Conservation (phyloP, 2,113 vertebrate species). For the Madoqua kirkii region DNA sequence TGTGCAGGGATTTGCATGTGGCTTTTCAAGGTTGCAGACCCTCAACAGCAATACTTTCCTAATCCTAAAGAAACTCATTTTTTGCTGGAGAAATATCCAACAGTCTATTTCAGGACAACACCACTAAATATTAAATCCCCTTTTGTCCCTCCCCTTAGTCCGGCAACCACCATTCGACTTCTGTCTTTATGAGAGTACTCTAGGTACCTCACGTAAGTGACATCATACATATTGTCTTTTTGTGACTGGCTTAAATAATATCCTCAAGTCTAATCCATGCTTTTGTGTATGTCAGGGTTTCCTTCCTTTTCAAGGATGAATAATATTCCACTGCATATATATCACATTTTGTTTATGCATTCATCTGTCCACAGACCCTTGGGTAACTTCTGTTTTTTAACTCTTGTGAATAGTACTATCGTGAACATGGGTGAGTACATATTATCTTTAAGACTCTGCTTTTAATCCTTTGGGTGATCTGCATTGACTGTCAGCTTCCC, state of each 20-base stretch:
- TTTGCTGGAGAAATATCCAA: background rate
- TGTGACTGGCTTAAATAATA: background rate
- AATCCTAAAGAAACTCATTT: background rate
- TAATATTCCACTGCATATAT: background rate
- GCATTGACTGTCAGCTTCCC: background rate
- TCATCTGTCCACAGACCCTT: background rate
- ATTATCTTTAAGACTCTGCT: background rate
- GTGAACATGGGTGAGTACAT: background rate
- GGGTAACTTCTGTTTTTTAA: background rate
- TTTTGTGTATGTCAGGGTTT: background rate
- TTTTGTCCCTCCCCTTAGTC: accelerated
- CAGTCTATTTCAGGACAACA: background rate
- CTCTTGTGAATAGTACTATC: background rate
- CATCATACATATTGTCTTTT: background rate
- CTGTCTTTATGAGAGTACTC: background rate
- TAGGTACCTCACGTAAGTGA: background rate
- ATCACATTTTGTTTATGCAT: background rate
- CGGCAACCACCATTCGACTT: background rate
- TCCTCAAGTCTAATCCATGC: background rate
- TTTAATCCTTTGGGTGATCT: background rate
- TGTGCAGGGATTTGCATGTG: background rate
- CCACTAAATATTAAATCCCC: too few relatives aligned
- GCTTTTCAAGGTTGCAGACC: background rate
- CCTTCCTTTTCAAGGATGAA: background rate
- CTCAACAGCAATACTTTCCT: background rate